These are phyloP conservation scores for Pantala flavescens DNA, from an alignment of 1,140 invertebrate species.

Conservation along the genomic window DNA sequence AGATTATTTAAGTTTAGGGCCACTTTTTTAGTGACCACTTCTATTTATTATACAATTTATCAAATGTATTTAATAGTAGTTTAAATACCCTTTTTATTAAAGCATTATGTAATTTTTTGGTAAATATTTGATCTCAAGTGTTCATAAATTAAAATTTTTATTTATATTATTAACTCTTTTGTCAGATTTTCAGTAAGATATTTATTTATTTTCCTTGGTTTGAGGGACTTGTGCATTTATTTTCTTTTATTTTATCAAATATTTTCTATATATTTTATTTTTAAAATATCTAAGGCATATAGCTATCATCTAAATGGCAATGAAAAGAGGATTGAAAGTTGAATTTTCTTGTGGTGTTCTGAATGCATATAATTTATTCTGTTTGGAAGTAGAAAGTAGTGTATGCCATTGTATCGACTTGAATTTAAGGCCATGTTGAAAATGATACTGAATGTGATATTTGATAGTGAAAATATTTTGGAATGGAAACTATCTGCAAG, in stretches of 20 bases:
- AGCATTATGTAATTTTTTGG: too few species aligned
- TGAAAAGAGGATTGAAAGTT: neutral
- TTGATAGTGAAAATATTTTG: constrained; percentile 8
- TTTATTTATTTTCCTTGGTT: neutral
- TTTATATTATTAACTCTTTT: too few species aligned
- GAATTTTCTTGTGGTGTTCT: neutral
- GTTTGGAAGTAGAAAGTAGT: neutral
- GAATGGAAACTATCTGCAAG: neutral
- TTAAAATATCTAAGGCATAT: too few species aligned
- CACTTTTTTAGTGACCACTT: too few species aligned
- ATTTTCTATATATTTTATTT: too few species aligned
- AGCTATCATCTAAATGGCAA: neutral
- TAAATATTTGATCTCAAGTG: too few species aligned
- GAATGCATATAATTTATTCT: neutral
- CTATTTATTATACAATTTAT: too few species aligned
- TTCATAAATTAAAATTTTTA: too few species aligned
- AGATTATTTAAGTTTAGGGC: too few species aligned
- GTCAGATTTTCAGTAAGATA: neutral
- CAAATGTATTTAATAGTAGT: too few species aligned
- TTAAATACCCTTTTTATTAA: too few species aligned
- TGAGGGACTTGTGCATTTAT: constrained; percentile 7
- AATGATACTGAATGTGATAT: constrained; percentile 1
- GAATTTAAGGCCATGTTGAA: neutral
- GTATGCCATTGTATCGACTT: neutral
- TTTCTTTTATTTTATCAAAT: neutral